Evolutionary conservation across 2,113 vertebrate species (phyloP), one percentile per base, ranked within the genome.

Genomic region (Excalfactoria chinensis): DNA sequence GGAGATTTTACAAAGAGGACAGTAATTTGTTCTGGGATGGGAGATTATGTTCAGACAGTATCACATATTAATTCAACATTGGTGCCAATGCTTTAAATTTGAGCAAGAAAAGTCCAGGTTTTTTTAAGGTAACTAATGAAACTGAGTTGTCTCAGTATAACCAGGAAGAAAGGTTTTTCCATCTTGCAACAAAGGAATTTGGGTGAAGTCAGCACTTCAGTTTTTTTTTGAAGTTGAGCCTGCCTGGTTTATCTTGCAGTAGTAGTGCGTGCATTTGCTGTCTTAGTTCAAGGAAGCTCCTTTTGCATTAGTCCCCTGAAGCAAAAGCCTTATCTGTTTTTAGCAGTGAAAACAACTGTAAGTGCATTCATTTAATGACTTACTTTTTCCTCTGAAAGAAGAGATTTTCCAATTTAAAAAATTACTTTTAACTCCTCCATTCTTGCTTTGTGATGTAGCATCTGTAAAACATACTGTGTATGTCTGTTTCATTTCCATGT

Each of bases 261-360:
- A 40, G 48, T 51, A 77, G 43, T 44, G 35, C 32, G 8, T 85
- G 15, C 37, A 34, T 83, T 94, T 34, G 21, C 41, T 63, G 28
- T 64, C 79, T 44, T 55, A 62, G 63, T 73, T 82, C 48, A 63
- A 82, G 80, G 3, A 77, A 64, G 14, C 77, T 88, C 21, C 22
- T 32, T 89, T 6, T 68, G 30, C 28, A 21, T 83, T 60, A 63
- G 26, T 71, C 76, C 37, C 59, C 51, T 55, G 64, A 85, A 87
- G 55, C n/a, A 76, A 83, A 84, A 93, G 19, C 21, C 18, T 81
- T 70, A 44, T 20, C 58, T 84, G 59, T 80, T 93, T 93, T 85
- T 70, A 70, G n/a, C 56, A 70, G 9, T 83, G 49, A 84, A 90
- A 83, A 41, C 32, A 43, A 17, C 21, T 46, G 4, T 83, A 73